A percentile compares a stretch with the other conserved stretches of the same genome.
phyloP scores from a whole-genome alignment of 1,140 invertebrate genomes.

The Drosophila orosa region DNA sequence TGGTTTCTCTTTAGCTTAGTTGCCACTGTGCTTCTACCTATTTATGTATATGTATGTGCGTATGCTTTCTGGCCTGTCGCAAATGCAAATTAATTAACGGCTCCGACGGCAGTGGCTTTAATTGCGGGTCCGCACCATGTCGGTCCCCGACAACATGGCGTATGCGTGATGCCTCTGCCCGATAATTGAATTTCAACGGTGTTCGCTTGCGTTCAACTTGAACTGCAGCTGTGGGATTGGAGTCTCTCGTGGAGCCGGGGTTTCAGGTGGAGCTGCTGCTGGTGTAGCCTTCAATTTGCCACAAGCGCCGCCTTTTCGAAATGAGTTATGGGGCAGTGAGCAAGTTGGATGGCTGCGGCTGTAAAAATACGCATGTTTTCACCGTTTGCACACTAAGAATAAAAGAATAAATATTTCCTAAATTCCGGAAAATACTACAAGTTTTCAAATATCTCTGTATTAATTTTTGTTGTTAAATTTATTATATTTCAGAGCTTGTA shows the following conservation, averaged over 20 bases:
- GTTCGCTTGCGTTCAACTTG: constrained; percentile 60
- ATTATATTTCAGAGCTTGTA: neutral
- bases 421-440: neutral
- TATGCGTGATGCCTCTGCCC: constrained; percentile 69
- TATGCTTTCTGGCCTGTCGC: constrained; percentile 39
- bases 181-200: constrained; percentile 76
- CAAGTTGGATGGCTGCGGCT: constrained; percentile 31
- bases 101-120: constrained; percentile 63
- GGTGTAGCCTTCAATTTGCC: constrained; percentile 74
- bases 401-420: no score
- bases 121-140: constrained; percentile 58
- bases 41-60: neutral
- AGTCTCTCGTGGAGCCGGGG: constrained; percentile 3
- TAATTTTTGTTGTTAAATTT: neutral
- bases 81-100: constrained; percentile 80
- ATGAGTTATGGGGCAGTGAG: constrained; percentile 68
- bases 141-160: constrained; percentile 60
- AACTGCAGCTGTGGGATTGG: constrained; percentile 43
- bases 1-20: constrained; percentile 23
- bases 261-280: constrained; percentile 31
- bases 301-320: constrained; percentile 74
- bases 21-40: constrained; percentile 11
- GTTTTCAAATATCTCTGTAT: neutral
- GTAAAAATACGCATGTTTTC: constrained; percentile 41
- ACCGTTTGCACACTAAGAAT: constrained; percentile 6